These are phyloP conservation scores for Struthidea cinerea DNA, from an alignment of 2,113 vertebrate species.

Conservation along the genomic window DNA sequence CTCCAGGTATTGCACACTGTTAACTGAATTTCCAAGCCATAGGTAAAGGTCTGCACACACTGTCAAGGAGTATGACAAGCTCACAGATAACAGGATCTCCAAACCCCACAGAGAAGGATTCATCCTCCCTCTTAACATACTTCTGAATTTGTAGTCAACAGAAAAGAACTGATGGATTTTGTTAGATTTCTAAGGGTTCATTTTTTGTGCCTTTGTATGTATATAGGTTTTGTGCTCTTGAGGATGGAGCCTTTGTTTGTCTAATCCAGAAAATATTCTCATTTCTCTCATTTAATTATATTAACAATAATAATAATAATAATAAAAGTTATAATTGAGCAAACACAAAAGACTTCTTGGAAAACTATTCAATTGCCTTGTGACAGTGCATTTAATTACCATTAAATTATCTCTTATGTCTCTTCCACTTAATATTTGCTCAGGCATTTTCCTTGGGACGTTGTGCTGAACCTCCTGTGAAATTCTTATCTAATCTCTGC, in stretches of 20 bases:
- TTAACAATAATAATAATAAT: slow-evolving; percentile 18
- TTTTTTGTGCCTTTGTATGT: background rate
- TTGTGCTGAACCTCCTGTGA: background rate
- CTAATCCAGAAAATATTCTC: background rate
- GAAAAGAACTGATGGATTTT: background rate
- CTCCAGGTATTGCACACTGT: background rate
- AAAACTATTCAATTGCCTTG: background rate
- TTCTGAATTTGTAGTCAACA: background rate
- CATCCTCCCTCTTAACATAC: background rate
- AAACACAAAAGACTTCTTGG: slow-evolving; percentile 31
- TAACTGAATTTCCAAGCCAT: background rate
- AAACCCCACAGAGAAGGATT: background rate
- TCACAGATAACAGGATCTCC: background rate
- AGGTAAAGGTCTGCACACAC: background rate
- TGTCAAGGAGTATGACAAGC: background rate
- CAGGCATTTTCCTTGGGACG: background rate
- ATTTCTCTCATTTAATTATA: background rate
- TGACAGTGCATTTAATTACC: slow-evolving; percentile 18
- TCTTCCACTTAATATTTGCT: slow-evolving; percentile 22
- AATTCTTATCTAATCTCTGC: background rate
- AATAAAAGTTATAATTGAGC: background rate
- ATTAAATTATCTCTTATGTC: slow-evolving; percentile 26
- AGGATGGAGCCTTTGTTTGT: background rate
- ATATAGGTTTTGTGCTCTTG: background rate
- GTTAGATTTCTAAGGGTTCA: background rate